These are phyloP conservation scores for Noctua comes DNA, from an alignment of 2,888 invertebrate species.

Conservation along the genomic window DNA sequence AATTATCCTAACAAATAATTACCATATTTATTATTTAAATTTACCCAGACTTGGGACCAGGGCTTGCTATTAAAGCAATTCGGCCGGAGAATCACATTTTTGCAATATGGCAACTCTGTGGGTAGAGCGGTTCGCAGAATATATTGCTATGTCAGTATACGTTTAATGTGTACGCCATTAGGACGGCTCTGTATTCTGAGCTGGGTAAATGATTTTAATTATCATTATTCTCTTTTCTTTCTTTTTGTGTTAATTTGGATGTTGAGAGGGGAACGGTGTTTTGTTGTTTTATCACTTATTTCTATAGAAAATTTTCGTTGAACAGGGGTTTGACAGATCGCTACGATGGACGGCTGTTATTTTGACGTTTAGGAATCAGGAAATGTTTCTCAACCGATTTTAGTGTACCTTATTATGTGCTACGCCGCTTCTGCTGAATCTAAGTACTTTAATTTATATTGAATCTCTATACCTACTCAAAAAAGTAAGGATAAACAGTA, in stretches of 20 bases:
- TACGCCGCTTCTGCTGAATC: background rate
- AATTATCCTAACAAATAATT: constrained; percentile 64
- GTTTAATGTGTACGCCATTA: constrained; percentile 56
- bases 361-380: background rate
- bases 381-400: background rate
- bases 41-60: constrained; percentile 40
- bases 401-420: background rate
- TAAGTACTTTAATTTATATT: background rate
- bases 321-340: background rate
- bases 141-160: constrained; percentile 53
- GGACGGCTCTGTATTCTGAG: constrained; percentile 46
- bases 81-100: constrained; percentile 53
- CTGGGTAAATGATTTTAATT: constrained; percentile 61
- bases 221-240: constrained; percentile 44
- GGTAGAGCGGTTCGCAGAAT: constrained; percentile 44
- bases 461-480: background rate
- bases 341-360: background rate
- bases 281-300: constrained; percentile 21
- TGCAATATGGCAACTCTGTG: constrained; percentile 60
- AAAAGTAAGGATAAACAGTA: background rate
- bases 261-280: constrained; percentile 17
- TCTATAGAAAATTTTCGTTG: background rate
- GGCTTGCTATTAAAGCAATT: constrained; percentile 50
- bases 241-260: constrained; percentile 53
- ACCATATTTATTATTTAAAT: constrained; percentile 60